phyloP scores from a whole-genome alignment of 2,113 vertebrate genomes.

The Taxidea taxus region DNA sequence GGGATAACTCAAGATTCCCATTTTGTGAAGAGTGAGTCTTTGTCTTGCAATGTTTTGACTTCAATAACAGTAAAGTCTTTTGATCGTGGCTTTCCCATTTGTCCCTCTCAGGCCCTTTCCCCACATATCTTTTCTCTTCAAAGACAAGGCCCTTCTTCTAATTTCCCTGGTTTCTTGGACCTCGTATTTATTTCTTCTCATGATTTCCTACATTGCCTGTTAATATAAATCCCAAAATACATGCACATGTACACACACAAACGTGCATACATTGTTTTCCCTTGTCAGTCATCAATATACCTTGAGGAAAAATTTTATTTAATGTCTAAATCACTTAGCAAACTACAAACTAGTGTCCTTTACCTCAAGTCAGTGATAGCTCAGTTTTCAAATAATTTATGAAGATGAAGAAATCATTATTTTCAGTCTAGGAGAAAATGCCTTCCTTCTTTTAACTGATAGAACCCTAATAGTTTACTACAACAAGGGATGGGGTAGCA shows the following conservation, averaged over 20 bases:
- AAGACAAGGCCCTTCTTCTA: neutral
- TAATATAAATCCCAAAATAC: neutral
- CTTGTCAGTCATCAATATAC: neutral
- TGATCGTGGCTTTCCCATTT: neutral
- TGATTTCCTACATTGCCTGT: neutral
- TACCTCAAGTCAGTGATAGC: neutral
- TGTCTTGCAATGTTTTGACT: neutral
- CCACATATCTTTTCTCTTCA: neutral
- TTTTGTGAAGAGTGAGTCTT: neutral
- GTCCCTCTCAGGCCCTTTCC: neutral
- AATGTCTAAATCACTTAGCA: neutral
- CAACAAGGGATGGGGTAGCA: rapidly evolving
- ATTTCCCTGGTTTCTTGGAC: neutral
- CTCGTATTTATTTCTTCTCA: neutral
- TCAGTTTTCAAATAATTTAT: neutral
- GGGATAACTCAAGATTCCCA: neutral
- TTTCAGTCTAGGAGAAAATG: neutral
- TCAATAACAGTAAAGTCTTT: neutral
- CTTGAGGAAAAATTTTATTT: neutral
- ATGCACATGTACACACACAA: neutral
- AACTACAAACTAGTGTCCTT: neutral
- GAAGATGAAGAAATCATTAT: neutral
- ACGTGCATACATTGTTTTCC: neutral
- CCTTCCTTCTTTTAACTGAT: neutral
- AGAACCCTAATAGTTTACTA: neutral